Base-by-base conservation (phyloP, 2,797 vertebrate species). In the Odontamblyopus lacepedii region DNA sequence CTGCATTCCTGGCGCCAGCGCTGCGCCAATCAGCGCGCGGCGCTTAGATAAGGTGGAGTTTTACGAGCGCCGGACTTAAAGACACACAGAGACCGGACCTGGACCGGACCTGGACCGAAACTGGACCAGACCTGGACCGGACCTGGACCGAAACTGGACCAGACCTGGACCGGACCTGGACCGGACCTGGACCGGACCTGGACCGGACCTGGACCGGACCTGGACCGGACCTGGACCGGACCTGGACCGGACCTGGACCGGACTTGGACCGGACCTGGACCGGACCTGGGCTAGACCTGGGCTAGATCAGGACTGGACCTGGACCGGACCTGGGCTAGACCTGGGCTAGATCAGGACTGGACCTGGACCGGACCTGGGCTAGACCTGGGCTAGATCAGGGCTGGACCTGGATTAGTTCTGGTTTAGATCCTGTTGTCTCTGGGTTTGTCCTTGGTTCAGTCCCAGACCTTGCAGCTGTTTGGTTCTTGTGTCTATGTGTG, bases 1-100 rank as follows among this genome's bases (percentile, higher is more conserved):
- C 38, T 65, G 63, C 63, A 65, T 65, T 65, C 63, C 63, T 38
- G 18, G 63, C 63, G 63, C 38, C 41, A 50, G n/a, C 23, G n/a
- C 16, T 2, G 23, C 27, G 41, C 63, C 63, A 65, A 65, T 65
- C 41, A 65, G 63, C 12, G 63, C 11, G 38, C 63, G 2, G 41
- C 26, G 0, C 5, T 13, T 0, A 5, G 13, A 8, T 3, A 48
- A 50, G 63, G 63, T 48, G 63, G 41, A 48, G 63, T 57, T 65
- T 64, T 65, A 65, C 23, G 15, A 29, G 63, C 6, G 11, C 32
- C 15, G 32, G 15, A 38, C 29, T 50, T 65, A 65, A 65, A 63
- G 62, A 26, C 62, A 63, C 32, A 38, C 30, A 18, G 32, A 59
- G 56, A 23, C 23, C 23, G 1, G 23, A 23, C 4, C 56, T 8